phyloP scores from a whole-genome alignment of 2,888 invertebrate species.

The Eilema depressum region DNA sequence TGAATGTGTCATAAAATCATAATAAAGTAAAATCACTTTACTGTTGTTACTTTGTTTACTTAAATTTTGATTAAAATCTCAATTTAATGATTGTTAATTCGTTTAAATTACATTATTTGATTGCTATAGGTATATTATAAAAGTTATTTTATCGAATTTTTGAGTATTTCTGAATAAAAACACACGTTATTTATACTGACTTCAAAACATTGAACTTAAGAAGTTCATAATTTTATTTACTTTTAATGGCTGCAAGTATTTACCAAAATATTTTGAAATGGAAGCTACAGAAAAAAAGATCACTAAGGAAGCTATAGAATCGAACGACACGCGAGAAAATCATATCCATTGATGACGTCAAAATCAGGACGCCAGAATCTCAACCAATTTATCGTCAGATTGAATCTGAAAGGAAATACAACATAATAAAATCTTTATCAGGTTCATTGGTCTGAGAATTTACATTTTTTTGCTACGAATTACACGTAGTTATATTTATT shows the following conservation, averaged over 20 bases:
- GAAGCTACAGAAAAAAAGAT: not conserved
- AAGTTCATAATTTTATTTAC: not conserved
- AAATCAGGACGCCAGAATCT: constrained; percentile 4
- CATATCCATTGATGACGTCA: constrained; percentile 12
- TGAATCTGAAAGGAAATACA: not conserved
- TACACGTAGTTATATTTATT: constrained; percentile 3
- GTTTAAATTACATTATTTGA: not conserved
- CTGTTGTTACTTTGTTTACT: too few species aligned
- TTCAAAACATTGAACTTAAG: not conserved
- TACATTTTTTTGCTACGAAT: not conserved
- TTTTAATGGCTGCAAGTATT: not conserved
- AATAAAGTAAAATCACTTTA: too few species aligned
- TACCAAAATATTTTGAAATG: not conserved
- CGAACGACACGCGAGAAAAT: not conserved
- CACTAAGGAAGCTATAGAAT: too few species aligned
- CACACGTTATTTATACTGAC: too few species aligned
- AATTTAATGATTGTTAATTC: not conserved
- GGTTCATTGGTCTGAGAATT: not conserved
- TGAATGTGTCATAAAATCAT: too few species aligned
- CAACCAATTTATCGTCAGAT: constrained; percentile 4
- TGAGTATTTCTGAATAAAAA: too few species aligned
- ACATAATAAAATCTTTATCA: constrained; percentile 7
- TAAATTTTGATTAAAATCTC: not conserved
- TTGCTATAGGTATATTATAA: not conserved
- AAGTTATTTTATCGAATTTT: not conserved